These are phyloP conservation scores for Microtus ochrogaster DNA, from an alignment of 2,113 vertebrate genomes.

Conservation along the genomic window DNA sequence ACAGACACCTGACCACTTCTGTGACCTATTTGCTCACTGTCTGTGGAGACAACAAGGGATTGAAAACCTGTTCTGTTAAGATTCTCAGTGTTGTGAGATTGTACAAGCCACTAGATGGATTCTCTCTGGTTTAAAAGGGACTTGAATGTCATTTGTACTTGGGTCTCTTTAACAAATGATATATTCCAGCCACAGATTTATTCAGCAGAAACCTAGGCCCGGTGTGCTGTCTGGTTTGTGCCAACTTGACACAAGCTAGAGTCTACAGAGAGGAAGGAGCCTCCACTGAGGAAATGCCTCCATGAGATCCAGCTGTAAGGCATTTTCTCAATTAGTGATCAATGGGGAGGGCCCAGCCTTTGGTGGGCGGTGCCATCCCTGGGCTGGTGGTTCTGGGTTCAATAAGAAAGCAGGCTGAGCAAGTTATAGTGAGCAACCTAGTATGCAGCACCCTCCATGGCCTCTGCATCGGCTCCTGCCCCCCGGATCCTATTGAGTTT, in stretches of 20 bases:
- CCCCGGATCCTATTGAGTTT: not conserved
- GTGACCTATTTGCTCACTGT: conserved; percentile 18
- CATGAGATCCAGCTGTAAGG: not conserved
- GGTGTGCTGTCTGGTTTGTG: not conserved
- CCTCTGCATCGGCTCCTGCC: not conserved
- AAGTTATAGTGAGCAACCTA: not conserved
- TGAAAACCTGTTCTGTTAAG: not conserved
- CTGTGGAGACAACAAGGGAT: conserved; percentile 17
- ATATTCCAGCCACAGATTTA: not conserved
- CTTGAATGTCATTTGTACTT: not conserved
- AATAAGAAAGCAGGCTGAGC: not conserved
- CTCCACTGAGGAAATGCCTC: not conserved
- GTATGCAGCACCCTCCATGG: no score
- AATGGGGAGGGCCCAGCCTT: not conserved
- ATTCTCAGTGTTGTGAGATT: not conserved
- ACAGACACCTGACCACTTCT: not conserved
- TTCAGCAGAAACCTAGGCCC: not conserved
- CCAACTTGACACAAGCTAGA: not conserved
- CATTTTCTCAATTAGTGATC: not conserved
- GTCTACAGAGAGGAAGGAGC: not conserved
- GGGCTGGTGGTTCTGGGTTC: not conserved
- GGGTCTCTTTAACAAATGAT: conserved; percentile 31
- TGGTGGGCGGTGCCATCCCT: not conserved
- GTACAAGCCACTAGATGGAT: not conserved
- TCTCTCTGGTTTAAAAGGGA: conserved; percentile 14